Base-by-base conservation (phyloP, 2,797 vertebrate genomes). In the Furcifer pardalis region DNA sequence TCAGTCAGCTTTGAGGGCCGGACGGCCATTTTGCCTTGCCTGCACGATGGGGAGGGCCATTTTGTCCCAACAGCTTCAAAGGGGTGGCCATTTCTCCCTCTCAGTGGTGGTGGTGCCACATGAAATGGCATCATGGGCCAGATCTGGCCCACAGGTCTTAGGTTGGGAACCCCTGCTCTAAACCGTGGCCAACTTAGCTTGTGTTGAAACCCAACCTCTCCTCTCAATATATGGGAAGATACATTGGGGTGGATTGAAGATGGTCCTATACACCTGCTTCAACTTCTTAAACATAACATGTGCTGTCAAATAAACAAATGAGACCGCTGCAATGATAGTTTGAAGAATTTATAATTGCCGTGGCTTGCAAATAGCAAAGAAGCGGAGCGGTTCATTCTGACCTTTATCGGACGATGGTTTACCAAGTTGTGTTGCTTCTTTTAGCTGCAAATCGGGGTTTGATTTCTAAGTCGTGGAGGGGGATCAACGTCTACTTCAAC, bases 381-480 rank as follows among this genome's bases (percentile, higher is more conserved):
- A 30, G 25, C 59, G 7, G 3, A 65, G 8, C 25, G 21, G 60
- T 40, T 75, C 60, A n/a, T 4, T 30, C 10, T 68, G 46, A 37
- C 27, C 35, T 4, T n/a, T 21, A 23, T 40, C 7, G 30, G 37
- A 88, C 87, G 88, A 79, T 84, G 42, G 71, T 71, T 88, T 73
- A 83, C 81, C 46, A 35, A 74, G 40, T 0, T 72, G 35, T 79
- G 83, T 73, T 83, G 75, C 77, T 81, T 27, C 77, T 92, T 71
- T 88, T 89, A 88, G 79, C 86, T 79, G 3, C 86, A 79, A 63
- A 79, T 90, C 81, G 74, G 10, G 81, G 66, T 86, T 92, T 90
- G 90, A 84, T 92, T 92, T 89, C 49, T 59, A n/a, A 15, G n/a
- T 40, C 13, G 27, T 1, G 8, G 27, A 37, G 40, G 40, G 32